Base-by-base conservation (phyloP, 2,797 vertebrate species). In the Halcyon chelicuti region DNA sequence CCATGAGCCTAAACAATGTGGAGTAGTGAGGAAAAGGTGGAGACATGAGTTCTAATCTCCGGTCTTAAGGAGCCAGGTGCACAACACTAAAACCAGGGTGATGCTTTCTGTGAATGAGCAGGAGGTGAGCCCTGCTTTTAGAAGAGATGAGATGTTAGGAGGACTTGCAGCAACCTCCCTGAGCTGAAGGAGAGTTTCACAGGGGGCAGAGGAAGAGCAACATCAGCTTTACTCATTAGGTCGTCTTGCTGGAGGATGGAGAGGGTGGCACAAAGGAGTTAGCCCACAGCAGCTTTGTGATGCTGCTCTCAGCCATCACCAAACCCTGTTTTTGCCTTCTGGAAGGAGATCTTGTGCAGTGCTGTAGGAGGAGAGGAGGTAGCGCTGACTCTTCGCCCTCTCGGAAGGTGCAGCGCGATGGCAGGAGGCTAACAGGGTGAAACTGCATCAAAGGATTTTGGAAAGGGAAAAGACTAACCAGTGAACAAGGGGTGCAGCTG, bases 1-100 rank as follows among this genome's bases (percentile, higher is more conserved):
- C 40, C 1, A 0, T 33, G 58, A 86, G 42, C 57, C 29, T 71
- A 2, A 79, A 52, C 22, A 39, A 3, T 0, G 0, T 28, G 37
- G 54, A 63, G 13, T 6, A 54, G n/a, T 12, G 71, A 61, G 57
- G 61, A 46, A 16, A 54, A 66, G 18, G 8, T 3, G 16, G 52
- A 47, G 82, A 5, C 57, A 39, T 51, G 11, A 28, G 31, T 61
- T 71, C 40, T 61, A 29, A 10, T 72, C 29, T 57, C 39, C 51
- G 60, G 35, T n/a, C 8, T 1, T 6, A 31, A 60, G 44, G 61
- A 79, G 47, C 35, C 31, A 20, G 4, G 26, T 81, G 10, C 16
- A 9, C 40, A 37, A 0, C 0, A 1, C 46, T 31, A 8, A 63
- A 49, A 19, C 33, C 37, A 22, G n/a, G 2, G 22, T 33, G 40